These are phyloP conservation scores for Philopedon plagiatum DNA, from an alignment of 2,888 invertebrate genomes.

Conservation along the genomic window DNA sequence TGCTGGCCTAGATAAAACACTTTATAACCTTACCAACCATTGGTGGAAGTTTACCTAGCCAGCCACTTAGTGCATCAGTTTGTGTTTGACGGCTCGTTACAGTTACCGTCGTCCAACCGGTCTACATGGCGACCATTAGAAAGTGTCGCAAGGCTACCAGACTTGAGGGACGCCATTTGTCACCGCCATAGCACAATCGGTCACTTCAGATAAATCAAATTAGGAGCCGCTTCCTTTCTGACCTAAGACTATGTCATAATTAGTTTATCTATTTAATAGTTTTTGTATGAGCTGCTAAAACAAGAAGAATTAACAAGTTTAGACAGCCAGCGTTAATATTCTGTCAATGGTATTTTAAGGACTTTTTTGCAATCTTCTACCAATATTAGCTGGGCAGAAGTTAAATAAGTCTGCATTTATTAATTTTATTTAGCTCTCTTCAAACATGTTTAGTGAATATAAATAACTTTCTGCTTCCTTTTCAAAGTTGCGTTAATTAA, in stretches of 20 bases:
- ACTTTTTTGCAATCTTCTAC: no score
- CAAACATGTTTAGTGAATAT: no score
- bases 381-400: no score
- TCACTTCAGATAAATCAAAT: constrained; percentile 23
- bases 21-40: no score
- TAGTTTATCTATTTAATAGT: background rate
- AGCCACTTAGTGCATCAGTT: constrained; percentile 12
- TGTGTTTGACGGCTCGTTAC: constrained; percentile 34
- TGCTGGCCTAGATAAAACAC: no score
- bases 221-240: constrained; percentile 11
- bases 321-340: background rate
- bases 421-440: no score
- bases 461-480: no score
- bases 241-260: constrained; percentile 10
- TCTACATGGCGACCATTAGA: constrained; percentile 23
- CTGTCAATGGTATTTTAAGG: no score
- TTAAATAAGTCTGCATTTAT: no score
- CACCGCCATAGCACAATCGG: constrained; percentile 29
- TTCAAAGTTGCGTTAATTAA: no score
- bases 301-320: background rate
- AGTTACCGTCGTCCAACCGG: constrained; percentile 23
- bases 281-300: background rate
- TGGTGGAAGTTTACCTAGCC: background rate
- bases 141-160: constrained; percentile 35
- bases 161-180: constrained; percentile 41